phyloP scores from a whole-genome alignment of 2,888 invertebrate genomes.

The Neoitamus cyanurus region DNA sequence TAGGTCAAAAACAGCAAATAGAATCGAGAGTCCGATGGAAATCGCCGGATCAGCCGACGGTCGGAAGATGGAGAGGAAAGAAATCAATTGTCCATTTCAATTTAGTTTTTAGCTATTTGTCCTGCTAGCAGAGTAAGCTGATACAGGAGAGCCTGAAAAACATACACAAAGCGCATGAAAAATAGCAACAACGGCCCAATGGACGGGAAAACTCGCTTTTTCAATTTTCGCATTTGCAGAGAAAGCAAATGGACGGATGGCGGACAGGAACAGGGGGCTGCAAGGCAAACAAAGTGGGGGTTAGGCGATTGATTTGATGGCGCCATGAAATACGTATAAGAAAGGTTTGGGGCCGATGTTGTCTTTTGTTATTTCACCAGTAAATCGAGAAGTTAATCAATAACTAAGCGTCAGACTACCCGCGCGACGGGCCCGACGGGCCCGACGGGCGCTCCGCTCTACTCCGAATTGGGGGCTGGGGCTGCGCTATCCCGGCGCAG shows the following conservation, averaged over 20 bases:
- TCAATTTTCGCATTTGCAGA: conserved; percentile 38
- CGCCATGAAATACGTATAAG: neutral
- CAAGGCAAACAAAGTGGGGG: neutral
- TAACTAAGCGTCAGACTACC: conserved; percentile 23
- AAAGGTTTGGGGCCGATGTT: neutral
- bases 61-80: conserved; percentile 8
- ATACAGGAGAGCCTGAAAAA: conserved; percentile 9
- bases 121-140: conserved; percentile 23
- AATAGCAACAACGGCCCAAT: conserved; percentile 21
- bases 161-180: conserved; percentile 17
- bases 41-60: neutral
- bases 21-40: neutral
- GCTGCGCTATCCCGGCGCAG: neutral
- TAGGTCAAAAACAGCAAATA: neutral
- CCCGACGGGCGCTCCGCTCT: neutral
- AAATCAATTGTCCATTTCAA: conserved; percentile 47
- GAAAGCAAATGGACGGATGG: neutral
- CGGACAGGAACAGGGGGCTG: neutral
- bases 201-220: conserved; percentile 24
- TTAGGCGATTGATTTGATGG: conserved; percentile 6
- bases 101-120: conserved; percentile 38
- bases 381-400: conserved; percentile 45
- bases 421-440: neutral
- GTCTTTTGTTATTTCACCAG: conserved; percentile 27
- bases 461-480: too few species aligned